These are phyloP conservation scores for Menidia beryllina DNA, from an alignment of 2,113 vertebrate species.

Conservation along the genomic window DNA sequence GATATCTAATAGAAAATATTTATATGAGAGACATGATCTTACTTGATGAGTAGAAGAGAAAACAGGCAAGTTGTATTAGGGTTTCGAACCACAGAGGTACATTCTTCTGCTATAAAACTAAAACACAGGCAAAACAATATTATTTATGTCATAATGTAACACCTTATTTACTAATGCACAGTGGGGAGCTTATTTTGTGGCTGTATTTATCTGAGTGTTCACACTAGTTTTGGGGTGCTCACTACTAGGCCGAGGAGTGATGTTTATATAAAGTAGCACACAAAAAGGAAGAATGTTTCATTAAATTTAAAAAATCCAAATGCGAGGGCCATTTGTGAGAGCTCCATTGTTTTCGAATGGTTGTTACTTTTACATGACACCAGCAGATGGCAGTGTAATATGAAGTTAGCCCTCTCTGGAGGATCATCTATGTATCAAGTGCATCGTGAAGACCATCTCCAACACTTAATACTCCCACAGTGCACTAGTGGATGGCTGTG, in stretches of 20 bases:
- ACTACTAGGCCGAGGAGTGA: too few species aligned
- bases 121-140: not conserved
- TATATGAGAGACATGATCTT: too few species aligned
- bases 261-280: too few species aligned
- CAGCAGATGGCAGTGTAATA: constrained; percentile 74
- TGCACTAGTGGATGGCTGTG: constrained; percentile 36
- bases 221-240: too few species aligned
- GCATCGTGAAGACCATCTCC: constrained; percentile 42
- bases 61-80: not conserved
- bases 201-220: not conserved
- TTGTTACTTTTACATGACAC: not conserved
- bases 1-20: not conserved
- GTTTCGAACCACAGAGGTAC: not conserved
- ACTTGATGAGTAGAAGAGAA: too few species aligned
- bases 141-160: not conserved
- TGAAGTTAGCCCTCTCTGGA: constrained; percentile 8
- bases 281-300: too few species aligned
- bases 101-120: not conserved
- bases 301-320: too few species aligned
- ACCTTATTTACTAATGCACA: not conserved
- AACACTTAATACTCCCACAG: constrained; percentile 38
- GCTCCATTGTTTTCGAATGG: not conserved
- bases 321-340: not conserved
- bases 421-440: constrained; percentile 6
- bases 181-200: not conserved